These are phyloP conservation scores for Palloptera scutellata DNA, from an alignment of 2,888 invertebrate genomes.

Conservation along the genomic window DNA sequence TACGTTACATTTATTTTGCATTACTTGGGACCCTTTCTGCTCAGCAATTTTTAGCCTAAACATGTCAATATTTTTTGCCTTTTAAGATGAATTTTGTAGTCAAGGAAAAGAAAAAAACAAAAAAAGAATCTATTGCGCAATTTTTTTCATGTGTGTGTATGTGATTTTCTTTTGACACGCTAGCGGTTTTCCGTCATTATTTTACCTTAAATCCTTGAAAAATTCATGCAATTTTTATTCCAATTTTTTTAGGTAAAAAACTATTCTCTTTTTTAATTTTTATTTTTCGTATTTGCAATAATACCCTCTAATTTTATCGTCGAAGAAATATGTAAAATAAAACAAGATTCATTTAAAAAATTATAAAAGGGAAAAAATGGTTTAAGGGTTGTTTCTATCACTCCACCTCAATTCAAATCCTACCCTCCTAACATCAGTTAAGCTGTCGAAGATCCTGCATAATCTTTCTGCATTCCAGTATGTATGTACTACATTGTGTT, in stretches of 20 bases:
- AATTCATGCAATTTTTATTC: constrained; percentile 4
- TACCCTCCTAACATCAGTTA: constrained; percentile 9
- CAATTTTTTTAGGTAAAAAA: constrained; percentile 32
- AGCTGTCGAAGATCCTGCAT: constrained; percentile 44
- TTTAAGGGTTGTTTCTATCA: constrained; percentile 2
- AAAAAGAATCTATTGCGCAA: too few relatives aligned
- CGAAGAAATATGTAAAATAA: too few relatives aligned
- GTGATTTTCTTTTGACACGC: constrained; percentile 11
- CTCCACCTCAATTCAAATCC: neutral
- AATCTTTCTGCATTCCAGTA: constrained; percentile 38
- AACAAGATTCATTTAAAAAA: neutral
- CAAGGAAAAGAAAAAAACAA: constrained; percentile 4
- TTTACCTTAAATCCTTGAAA: constrained; percentile 26
- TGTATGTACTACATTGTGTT: constrained; percentile 11
- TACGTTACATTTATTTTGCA: constrained; percentile 31
- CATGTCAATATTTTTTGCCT: constrained; percentile 27
- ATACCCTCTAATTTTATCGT: too few relatives aligned
- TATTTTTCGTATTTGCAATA: neutral
- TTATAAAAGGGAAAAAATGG: neutral
- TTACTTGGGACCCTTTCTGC: constrained; percentile 13
- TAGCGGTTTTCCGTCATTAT: constrained; percentile 18
- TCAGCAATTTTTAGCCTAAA: constrained; percentile 32
- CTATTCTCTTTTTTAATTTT: neutral
- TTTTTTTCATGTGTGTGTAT: too few relatives aligned
- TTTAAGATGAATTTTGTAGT: too few relatives aligned